phyloP scores from a whole-genome alignment of 2,888 invertebrate species.

The Sphaerophoria rueppellii region DNA sequence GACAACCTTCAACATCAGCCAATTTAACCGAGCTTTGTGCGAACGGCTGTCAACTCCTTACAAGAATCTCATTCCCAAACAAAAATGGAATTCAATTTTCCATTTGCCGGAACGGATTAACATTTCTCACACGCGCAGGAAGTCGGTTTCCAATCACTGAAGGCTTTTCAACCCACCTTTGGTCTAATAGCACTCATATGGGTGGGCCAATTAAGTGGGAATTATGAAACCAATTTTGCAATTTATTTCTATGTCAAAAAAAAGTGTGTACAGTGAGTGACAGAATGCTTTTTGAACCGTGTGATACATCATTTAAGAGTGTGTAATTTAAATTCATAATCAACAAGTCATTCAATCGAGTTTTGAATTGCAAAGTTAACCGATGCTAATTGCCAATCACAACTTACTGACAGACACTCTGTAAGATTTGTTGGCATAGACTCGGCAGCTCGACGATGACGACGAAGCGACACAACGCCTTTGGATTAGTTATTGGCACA shows the following conservation, averaged over 20 bases:
- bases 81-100: constrained; percentile 42
- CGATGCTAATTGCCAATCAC: constrained; percentile 68
- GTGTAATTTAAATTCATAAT: constrained; percentile 59
- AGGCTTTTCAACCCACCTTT: constrained; percentile 25
- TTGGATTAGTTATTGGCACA: constrained; percentile 55
- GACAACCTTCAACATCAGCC: constrained; percentile 16
- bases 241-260: constrained; percentile 19
- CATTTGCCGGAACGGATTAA: constrained; percentile 65
- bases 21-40: constrained; percentile 22
- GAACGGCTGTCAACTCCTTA: constrained; percentile 42
- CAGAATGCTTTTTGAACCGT: not conserved
- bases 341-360: constrained; percentile 66
- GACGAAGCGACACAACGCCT: constrained; percentile 56
- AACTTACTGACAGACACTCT: constrained; percentile 64
- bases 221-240: constrained; percentile 58
- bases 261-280: not conserved
- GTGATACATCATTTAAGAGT: constrained; percentile 59
- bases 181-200: constrained; percentile 37
- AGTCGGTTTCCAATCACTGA: constrained; percentile 62
- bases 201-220: constrained; percentile 52
- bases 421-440: not conserved
- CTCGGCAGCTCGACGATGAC: constrained; percentile 16
- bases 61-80: constrained; percentile 28
- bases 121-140: constrained; percentile 51
- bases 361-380: constrained; percentile 59